Conservation (phyloP, 1,140 invertebrate genomes). For the Drosophila bocki region DNA sequence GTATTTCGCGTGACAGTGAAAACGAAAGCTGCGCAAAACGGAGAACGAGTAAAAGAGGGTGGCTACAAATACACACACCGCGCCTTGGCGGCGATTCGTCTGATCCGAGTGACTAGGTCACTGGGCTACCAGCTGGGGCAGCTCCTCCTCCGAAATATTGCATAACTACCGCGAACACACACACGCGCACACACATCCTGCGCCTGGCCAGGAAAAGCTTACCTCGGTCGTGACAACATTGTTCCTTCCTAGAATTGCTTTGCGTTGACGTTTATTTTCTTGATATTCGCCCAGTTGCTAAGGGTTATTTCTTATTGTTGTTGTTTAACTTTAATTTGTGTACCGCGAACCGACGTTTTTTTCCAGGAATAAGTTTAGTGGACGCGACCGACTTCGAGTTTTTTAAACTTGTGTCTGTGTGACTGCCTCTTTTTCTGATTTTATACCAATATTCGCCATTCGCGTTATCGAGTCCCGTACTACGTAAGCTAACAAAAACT, state of each 20-base stretch:
- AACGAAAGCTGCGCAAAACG: conserved; percentile 64
- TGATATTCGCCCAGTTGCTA: conserved; percentile 37
- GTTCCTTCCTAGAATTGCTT: conserved; percentile 59
- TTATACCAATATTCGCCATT: neutral
- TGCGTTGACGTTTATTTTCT: conserved; percentile 21
- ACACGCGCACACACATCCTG: conserved; percentile 18
- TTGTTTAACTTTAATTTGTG: conserved; percentile 11
- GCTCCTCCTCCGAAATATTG: conserved; percentile 33
- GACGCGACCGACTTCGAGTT: neutral
- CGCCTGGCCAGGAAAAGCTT: conserved; percentile 27
- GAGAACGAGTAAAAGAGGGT: neutral
- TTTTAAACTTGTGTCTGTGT: neutral
- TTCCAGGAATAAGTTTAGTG: conserved; percentile 17
- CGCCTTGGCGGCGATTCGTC: conserved; percentile 61
- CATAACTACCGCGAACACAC: conserved; percentile 29
- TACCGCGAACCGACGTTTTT: conserved; percentile 3
- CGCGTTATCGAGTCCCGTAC: no score
- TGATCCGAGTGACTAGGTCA: conserved; percentile 52
- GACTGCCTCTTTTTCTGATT: neutral
- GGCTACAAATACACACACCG: conserved; percentile 7
- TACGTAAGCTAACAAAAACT: neutral
- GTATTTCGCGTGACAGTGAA: conserved; percentile 40
- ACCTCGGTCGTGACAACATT: conserved; percentile 80
- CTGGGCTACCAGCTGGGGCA: conserved; percentile 62
- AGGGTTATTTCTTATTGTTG: conserved; percentile 42